These are phyloP conservation scores for Cryptocephalus moraei DNA, from an alignment of 2,888 invertebrate species.

Conservation along the genomic window DNA sequence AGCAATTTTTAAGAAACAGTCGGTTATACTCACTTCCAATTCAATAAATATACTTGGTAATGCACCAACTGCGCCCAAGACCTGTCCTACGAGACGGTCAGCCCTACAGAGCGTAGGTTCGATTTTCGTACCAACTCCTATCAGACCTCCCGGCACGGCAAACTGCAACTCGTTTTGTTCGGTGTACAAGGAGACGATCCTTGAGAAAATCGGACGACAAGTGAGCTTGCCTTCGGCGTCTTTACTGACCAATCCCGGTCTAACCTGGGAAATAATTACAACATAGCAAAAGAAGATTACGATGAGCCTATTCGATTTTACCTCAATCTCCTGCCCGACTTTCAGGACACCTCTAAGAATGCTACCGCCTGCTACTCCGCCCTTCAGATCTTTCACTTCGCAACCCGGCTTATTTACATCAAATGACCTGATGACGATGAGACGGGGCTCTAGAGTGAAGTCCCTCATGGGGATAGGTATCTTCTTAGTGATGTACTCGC, in stretches of 20 bases:
- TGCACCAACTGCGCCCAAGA: slow-evolving; percentile 85
- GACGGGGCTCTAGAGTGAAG: slow-evolving; percentile 87
- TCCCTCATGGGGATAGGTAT: slow-evolving; percentile 94
- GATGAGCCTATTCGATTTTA: slow-evolving; percentile 28
- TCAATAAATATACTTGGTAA: slow-evolving; percentile 96
- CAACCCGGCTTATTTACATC: slow-evolving; percentile 99
- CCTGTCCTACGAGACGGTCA: slow-evolving; percentile 95
- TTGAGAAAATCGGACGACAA: slow-evolving; percentile 92
- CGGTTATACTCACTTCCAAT: slow-evolving; percentile 62
- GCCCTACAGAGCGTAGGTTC: slow-evolving; percentile 98
- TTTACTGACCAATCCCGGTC: slow-evolving; percentile 95
- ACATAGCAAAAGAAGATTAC: neutral
- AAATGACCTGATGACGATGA: slow-evolving; percentile 94
- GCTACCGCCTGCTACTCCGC: slow-evolving; percentile 98
- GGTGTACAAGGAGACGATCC: slow-evolving; percentile 93
- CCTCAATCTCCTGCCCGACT: slow-evolving; percentile 98
- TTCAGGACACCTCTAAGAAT: slow-evolving; percentile 91
- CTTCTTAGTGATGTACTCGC: slow-evolving; percentile 97
- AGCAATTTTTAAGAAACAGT: too few relatives aligned
- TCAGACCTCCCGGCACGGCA: slow-evolving; percentile 98
- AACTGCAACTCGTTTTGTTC: slow-evolving; percentile 98
- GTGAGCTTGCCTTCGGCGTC: slow-evolving; percentile 91
- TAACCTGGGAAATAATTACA: slow-evolving; percentile 39
- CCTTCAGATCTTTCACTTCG: slow-evolving; percentile 94
- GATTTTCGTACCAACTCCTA: slow-evolving; percentile 98